Base-by-base conservation (phyloP, 1,140 invertebrate species). In the Cecropterus lyciades region DNA sequence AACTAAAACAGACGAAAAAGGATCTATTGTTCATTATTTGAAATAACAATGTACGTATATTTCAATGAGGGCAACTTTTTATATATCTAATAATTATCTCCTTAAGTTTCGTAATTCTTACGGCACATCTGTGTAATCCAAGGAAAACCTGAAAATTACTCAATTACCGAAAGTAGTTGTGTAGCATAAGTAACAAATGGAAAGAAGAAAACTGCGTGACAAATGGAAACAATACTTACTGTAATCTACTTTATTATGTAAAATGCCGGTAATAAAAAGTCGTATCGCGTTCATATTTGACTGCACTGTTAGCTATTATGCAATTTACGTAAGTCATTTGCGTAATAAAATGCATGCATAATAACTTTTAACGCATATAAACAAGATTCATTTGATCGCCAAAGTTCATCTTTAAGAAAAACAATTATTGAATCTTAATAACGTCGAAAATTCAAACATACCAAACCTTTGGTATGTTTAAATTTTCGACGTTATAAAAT, bases 291-390 rank as follows among this genome's bases (percentile, higher is more conserved):
- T 63, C 59, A 15, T 51, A 51, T 69, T 52, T 64, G 53, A 57
- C 52, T 52, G 53, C 40, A 14, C n/a, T 20, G 60, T 59, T 37
- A 59, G 52, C 37, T 30, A 45, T 51, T 49, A 52, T 43, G 52
- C 52, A 62, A 69, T 57, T 64, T 15, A 51, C 43, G 59, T 69
- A 67, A 67, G 43, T 43, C 63, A 24, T 60, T 68, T 57, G 30
- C 51, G 59, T 60, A 51, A 63, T 52, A 52, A 33, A 52, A 33
- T 52, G 14, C 49, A 52, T 15, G 17, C 46, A 27, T 20, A 15
- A 24, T 49, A 24, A 49, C 33, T n/a, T 49, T 27, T n/a, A 9
- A 13, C 46, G 46, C 46, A 15, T 49, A 5, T 2, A 49, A 49
- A 24, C 17, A 49, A 11, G 46, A 8, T 8, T 6, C 27, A 30